Base-by-base conservation (phyloP, 2,797 vertebrate genomes). In the Argyrosomus regius region DNA sequence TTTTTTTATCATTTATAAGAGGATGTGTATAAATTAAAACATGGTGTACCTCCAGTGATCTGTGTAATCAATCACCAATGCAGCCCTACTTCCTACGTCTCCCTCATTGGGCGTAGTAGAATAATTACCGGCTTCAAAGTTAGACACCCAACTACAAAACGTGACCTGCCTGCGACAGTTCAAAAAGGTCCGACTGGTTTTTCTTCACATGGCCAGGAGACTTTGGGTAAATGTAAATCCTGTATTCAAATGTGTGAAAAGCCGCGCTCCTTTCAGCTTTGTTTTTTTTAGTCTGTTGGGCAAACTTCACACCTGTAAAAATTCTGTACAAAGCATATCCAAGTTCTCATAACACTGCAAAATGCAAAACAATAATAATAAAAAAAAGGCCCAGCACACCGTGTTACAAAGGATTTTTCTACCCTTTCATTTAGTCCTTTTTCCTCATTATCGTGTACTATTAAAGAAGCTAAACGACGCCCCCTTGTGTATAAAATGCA, bases 401-500 rank as follows among this genome's bases (percentile, higher is more conserved):
- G 11, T 78, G 54, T 85, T 71, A 74, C 28, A 83, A n/a, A 78
- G 64, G 80, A 63, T 58, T 63, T 52, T 70, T 52, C 49, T 46
- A 48, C 64, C 24, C 41, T 39, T 78, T 74, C 56, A 46, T 74
- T 71, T 72, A 82, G 61, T 88, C 57, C 58, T 84, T 88, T 79
- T 84, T 71, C 58, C 28, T 70, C 56, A 85, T 63, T 56, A 84
- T 72, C 57, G 76, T 80, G 74, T 80, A 84, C 62, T 80, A 71
- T 78, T 75, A 63, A 83, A 86, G 78, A 88, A 67, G 77, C 64
- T 75, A 65, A 88, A 93, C 73, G 91, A 82, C 75, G 64, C 89
- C 93, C 88, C 87, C 93, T 58, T 84, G 89, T 92, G 93, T 93
- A 91, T 87, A 90, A 94, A 94, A 93, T 91, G 85, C 84, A 80